Evolutionary conservation across 2,113 vertebrate species (phyloP), one percentile per base, ranked within the genome.

Genomic region (Myotis davidii): DNA sequence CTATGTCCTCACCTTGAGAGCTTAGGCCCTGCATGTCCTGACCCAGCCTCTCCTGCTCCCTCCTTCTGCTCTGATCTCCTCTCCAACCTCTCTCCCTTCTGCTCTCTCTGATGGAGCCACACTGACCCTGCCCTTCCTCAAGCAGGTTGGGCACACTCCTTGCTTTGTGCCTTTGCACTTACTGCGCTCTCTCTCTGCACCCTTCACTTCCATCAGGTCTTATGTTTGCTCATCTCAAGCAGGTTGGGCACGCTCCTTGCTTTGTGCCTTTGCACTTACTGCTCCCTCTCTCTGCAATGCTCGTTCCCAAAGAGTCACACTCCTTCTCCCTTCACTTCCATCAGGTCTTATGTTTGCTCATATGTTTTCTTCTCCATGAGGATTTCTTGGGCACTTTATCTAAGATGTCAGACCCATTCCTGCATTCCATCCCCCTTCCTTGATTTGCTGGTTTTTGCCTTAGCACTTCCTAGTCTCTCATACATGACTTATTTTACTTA

Each of bases 91-190:
- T 64, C 27, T 52, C 12, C 56, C 18, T 21, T 27, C 25, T 2
- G 1, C 23, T 13, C 9, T 8, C 18, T 74, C 74, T n/a, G 14
- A 72, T 45, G 11, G 17, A 34, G 39, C n/a, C 52, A 32, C 1
- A 0, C 1, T 1, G 39, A 52, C 27, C 27, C 50, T n/a, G 73
- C 78, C 23, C 0, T 8, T 85, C 50, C 72, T 79, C 1, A 12
- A 0, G 5, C 21, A 73, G 39, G 29, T 54, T 1, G 0, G 6
- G 11, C 29, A 9, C 0, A 0, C 3, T n/a, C 21, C 52, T 45
- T 7, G 37, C 83, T 65, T 54, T 1, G 3, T 9, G 45, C 32
- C 39, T 86, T 14, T 16, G 34, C 29, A 20, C 42, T 32, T 5
- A 8, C 39, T 48, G 37, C 11, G 20, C 17, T 65, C 72, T 64